Conservation (phyloP, 2,888 invertebrate species). For the Lysandra coridon region DNA sequence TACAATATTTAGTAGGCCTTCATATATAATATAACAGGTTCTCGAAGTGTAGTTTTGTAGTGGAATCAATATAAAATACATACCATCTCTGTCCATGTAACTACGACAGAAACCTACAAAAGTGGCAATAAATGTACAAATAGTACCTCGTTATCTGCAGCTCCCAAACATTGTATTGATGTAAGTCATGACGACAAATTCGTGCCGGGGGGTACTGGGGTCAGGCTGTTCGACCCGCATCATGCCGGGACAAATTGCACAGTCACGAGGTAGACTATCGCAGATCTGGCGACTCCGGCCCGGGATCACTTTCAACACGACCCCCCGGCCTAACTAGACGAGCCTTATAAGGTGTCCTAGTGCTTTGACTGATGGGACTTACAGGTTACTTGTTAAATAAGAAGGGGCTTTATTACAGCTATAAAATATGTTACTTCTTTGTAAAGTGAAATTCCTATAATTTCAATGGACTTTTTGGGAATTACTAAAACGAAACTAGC, state of each 20-base stretch:
- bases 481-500: background rate
- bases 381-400: background rate
- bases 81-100: background rate
- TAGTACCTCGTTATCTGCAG: background rate
- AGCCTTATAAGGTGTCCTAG: background rate
- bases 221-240: constrained; percentile 39
- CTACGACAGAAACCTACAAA: constrained; percentile 22
- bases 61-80: background rate
- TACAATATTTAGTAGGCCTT: background rate
- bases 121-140: constrained; percentile 32
- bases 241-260: constrained; percentile 39
- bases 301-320: background rate
- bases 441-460: too few species aligned
- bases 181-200: constrained; percentile 32
- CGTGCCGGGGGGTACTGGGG: constrained; percentile 35
- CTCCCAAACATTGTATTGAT: constrained; percentile 28
- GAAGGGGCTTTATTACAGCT: background rate
- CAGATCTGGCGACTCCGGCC: background rate
- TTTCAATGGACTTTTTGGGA: too few species aligned
- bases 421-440: background rate
- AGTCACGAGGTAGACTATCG: constrained; percentile 39
- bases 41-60: background rate
- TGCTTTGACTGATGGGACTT: background rate
- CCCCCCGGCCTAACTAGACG: background rate
- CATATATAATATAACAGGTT: background rate